Evolutionary conservation across 2,888 invertebrate genomes (phyloP), one percentile per base, ranked within the genome.

Genomic region (Synanthedon andrenaeformis): DNA sequence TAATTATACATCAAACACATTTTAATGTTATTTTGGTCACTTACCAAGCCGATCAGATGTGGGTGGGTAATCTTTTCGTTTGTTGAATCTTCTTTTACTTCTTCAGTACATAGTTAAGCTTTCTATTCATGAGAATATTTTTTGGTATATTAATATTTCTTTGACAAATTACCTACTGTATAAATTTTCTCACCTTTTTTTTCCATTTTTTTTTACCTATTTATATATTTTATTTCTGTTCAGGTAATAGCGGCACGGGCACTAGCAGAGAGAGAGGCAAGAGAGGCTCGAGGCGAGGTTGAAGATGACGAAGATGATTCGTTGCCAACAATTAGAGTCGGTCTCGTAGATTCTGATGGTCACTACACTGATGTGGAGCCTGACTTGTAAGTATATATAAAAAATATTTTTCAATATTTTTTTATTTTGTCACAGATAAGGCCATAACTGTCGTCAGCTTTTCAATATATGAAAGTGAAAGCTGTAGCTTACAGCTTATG

Each of bases 191-290:
- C 19, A 19, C 0, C 19, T 19, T 19, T 19, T 19, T 19, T 19
- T 19, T 3, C 3, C 2, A 4, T 23, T 23, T 23, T 23, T 23
- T 23, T 4, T 23, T 4, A 23, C 19, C 3, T 23, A 23, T 17
- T 17, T 17, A 23, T 23, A 23, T 5, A 35, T 35, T 2, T 6
- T 10, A 35, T 35, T 35, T 35, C 35, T 35, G 35, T 13, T 3
- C 67, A 88, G 86, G 86, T 88, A 56, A 88, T 88, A 71, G 89
- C 88, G 60, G 88, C 88, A 3, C 65, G 81, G 19, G 88, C 89
- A 3, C 52, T 85, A 63, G 88, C 87, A 12, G 88, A 88, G 57
- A 72, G 87, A 52, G 85, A 86, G 56, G 88, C 87, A 1, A 65
- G 88, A 23, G 87, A 86, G 54, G 87, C 85, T 8, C 64, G 86